Evolutionary conservation across 2,888 invertebrate species (phyloP).

Genomic region (Papilio demoleus): DNA sequence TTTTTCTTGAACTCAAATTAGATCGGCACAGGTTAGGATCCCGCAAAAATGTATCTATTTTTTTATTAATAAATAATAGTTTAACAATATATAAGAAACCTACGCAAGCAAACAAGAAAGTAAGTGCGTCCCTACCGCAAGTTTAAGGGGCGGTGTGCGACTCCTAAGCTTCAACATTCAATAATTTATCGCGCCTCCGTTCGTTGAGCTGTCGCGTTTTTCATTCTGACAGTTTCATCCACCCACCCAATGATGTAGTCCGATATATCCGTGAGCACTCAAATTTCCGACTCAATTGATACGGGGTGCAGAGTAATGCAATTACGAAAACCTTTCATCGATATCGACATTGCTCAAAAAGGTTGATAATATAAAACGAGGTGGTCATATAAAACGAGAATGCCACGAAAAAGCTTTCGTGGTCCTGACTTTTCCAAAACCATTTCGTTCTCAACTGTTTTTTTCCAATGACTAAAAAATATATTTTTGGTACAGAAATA

Average conservation of each 20-base stretch:
- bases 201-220: slow-evolving; percentile 53
- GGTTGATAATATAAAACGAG: neutral
- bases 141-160: slow-evolving; percentile 46
- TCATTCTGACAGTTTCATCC: slow-evolving; percentile 52
- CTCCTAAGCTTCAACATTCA: slow-evolving; percentile 61
- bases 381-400: too few relatives aligned
- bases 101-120: slow-evolving; percentile 43
- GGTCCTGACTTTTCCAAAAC: neutral
- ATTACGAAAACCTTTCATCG: slow-evolving; percentile 27
- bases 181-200: slow-evolving; percentile 64
- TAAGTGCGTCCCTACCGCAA: slow-evolving; percentile 50
- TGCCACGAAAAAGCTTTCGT: neutral
- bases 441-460: neutral
- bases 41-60: too few relatives aligned
- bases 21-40: too few relatives aligned
- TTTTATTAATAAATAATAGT: too few relatives aligned
- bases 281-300: slow-evolving; percentile 57
- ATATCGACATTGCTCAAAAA: neutral
- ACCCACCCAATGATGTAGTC: slow-evolving; percentile 61
- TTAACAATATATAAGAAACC: too few relatives aligned
- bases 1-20: neutral
- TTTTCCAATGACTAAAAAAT: neutral
- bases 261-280: slow-evolving; percentile 52
- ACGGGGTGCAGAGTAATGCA: slow-evolving; percentile 40
- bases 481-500: neutral